Percentiles rank a stretch among this genome's conserved stretches.
Evolutionary conservation across 2,797 vertebrate genomes (phyloP).

Genomic region (Saguinus oedipus): DNA sequence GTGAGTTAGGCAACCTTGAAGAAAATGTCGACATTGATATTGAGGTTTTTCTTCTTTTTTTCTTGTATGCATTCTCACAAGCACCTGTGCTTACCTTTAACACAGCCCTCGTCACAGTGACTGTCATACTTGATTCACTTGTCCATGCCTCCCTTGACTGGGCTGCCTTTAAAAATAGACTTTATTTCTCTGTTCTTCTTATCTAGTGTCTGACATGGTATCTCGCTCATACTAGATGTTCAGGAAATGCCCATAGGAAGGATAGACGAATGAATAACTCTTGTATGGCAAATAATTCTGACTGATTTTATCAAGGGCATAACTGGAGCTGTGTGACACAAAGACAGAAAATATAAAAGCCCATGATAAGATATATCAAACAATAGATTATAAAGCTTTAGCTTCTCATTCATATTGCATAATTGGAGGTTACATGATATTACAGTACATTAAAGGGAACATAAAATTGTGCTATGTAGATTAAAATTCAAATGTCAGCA

Average conservation of each 20-base stretch:
- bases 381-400: too few relatives aligned
- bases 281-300: neutral
- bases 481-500: neutral
- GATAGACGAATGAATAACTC: neutral
- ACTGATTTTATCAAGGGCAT: neutral
- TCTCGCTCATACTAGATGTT: neutral
- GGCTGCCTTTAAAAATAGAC: neutral
- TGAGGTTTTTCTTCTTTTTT: neutral
- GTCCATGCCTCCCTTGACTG: neutral
- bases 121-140: neutral
- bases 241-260: neutral
- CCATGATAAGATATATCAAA: neutral
- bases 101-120: neutral
- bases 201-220: neutral
- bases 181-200: neutral
- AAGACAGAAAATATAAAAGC: neutral
- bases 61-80: neutral
- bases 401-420: neutral
- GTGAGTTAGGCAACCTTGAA: neutral
- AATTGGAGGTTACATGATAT: neutral
- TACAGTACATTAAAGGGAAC: neutral
- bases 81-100: neutral
- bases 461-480: neutral
- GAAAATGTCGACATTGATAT: neutral
- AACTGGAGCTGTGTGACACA: neutral